Percentiles rank a stretch among this genome's conserved stretches.
phyloP scores from a whole-genome alignment of 1,140 invertebrate genomes.

The Caenorhabditis latens region DNA sequence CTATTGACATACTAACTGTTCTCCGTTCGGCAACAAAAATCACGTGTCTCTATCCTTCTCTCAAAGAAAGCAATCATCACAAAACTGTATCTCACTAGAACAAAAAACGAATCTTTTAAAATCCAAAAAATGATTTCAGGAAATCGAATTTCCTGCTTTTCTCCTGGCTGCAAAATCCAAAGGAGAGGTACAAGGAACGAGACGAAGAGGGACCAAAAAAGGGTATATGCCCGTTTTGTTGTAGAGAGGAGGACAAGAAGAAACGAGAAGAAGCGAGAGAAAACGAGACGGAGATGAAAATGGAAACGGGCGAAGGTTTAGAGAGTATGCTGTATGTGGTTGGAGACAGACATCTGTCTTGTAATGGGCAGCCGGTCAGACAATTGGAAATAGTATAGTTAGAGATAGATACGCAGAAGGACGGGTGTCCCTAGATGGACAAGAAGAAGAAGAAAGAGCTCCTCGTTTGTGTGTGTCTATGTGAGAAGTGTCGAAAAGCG shows the following conservation, averaged over 20 bases:
- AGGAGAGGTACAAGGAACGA: not conserved
- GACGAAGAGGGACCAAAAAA: conserved; percentile 23
- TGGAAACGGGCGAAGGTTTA: not conserved
- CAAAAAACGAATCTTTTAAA: not conserved
- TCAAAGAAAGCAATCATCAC: not conserved
- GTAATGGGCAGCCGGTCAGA: conserved; percentile 41
- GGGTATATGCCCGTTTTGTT: conserved; percentile 45
- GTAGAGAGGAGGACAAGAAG: not conserved
- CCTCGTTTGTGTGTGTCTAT: conserved; percentile 9
- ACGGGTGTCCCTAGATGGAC: conserved; percentile 34
- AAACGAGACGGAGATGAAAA: not conserved
- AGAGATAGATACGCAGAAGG: not conserved
- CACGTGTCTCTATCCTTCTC: conserved; percentile 5
- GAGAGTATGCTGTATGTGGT: not conserved
- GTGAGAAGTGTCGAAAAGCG: conserved; percentile 51
- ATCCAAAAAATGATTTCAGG: not conserved
- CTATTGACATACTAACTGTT: conserved; percentile 26
- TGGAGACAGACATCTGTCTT: not conserved
- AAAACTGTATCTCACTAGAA: not conserved
- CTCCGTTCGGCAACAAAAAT: not conserved
- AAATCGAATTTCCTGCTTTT: conserved; percentile 36
- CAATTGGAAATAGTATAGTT: not conserved
- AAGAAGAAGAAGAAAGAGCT: not conserved
- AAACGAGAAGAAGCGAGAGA: not conserved
- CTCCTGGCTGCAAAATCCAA: not conserved